Evolutionary conservation across 2,113 vertebrate genomes (phyloP).

Genomic region (Hyperopisus bebe): DNA sequence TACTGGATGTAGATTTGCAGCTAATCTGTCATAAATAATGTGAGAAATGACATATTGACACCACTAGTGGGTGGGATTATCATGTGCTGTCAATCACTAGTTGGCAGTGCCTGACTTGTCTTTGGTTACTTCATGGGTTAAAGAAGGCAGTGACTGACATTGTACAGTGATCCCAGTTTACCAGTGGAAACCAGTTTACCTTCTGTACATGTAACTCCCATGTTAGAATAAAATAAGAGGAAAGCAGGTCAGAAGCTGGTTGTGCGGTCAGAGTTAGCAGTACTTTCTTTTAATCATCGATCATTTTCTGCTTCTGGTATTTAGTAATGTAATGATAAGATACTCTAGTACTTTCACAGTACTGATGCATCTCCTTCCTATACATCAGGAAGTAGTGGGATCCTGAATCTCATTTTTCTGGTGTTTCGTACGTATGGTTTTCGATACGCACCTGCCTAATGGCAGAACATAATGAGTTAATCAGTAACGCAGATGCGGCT

Average conservation of each 20-base stretch:
- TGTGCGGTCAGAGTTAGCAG: neutral
- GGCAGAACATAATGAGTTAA: neutral
- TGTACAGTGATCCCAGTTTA: neutral
- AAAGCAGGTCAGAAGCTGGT: neutral
- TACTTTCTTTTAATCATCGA: neutral
- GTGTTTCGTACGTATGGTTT: neutral
- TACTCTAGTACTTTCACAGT: neutral
- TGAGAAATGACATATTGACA: neutral
- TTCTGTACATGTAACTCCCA: neutral
- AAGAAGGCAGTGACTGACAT: neutral
- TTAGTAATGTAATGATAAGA: neutral
- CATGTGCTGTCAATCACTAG: neutral
- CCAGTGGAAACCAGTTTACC: too few species aligned
- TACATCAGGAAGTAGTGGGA: neutral
- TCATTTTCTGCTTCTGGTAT: neutral
- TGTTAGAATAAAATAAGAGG: neutral
- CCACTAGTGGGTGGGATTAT: neutral
- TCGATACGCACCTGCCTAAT: neutral
- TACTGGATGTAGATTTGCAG: neutral
- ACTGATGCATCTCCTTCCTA: neutral
- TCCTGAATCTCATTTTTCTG: neutral
- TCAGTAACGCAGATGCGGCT: neutral
- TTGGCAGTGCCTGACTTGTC: neutral
- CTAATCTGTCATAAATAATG: neutral
- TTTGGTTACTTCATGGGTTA: neutral